phyloP scores from a whole-genome alignment of 2,888 invertebrate genomes.

The Nebria brevicollis region DNA sequence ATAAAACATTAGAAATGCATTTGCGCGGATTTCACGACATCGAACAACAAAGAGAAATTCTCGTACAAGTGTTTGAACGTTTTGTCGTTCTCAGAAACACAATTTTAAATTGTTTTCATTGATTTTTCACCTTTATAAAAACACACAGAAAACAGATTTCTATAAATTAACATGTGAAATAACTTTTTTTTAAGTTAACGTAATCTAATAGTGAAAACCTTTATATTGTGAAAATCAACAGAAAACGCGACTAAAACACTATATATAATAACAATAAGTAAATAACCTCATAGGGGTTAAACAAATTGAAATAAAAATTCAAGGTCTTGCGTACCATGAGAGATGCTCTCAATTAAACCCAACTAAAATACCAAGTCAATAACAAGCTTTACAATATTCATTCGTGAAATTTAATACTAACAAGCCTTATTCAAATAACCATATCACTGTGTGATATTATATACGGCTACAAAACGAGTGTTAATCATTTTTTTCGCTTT shows the following conservation, averaged over 20 bases:
- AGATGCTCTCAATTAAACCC: not conserved
- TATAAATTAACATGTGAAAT: too few species aligned
- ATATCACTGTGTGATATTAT: not conserved
- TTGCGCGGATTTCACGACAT: not conserved
- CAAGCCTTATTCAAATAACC: constrained; percentile 1
- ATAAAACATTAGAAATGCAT: not conserved
- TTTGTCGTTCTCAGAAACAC: not conserved
- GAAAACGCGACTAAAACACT: too few species aligned
- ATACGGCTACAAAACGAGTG: not conserved
- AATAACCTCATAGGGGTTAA: not conserved
- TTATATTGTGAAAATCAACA: too few species aligned
- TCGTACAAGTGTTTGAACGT: constrained; percentile 6
- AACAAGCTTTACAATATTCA: constrained; percentile 1
- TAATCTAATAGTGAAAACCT: too few species aligned
- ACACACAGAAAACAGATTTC: too few species aligned
- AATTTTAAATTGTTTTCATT: not conserved
- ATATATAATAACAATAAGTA: too few species aligned
- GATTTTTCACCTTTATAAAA: not conserved
- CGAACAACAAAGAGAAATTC: constrained; percentile 8
- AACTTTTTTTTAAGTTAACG: too few species aligned
- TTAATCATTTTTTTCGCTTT: not conserved
- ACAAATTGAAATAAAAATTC: not conserved
- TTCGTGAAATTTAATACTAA: not conserved
- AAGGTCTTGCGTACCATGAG: not conserved
- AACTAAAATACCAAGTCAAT: not conserved